These are phyloP conservation scores for Caenorhabditis remanei DNA, from an alignment of 1,140 invertebrate genomes.

Conservation along the genomic window DNA sequence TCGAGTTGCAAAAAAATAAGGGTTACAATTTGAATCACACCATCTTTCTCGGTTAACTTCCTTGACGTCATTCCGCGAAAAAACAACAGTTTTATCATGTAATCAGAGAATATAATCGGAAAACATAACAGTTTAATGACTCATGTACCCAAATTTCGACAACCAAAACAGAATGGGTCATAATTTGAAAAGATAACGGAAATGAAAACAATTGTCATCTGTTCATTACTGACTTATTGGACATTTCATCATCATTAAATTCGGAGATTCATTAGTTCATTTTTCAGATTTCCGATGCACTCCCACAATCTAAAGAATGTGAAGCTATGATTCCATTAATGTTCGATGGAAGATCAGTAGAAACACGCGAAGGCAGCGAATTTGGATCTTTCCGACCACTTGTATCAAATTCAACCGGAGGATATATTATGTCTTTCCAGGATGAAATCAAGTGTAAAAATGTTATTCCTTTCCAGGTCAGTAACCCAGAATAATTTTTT, in stretches of 20 bases:
- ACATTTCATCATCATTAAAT: not conserved
- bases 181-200: not conserved
- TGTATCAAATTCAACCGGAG: conserved; percentile 49
- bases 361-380: conserved; percentile 45
- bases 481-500: too few relatives aligned
- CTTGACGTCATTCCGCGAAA: conserved; percentile 7
- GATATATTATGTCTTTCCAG: conserved; percentile 62
- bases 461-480: conserved; percentile 65
- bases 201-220: conserved; percentile 12
- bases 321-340: conserved; percentile 62
- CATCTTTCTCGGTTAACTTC: not conserved
- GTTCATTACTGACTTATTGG: not conserved
- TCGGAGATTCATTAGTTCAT: not conserved
- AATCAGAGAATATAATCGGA: conserved; percentile 8
- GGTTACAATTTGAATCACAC: conserved; percentile 20
- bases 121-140: conserved; percentile 25
- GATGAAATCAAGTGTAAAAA: conserved; percentile 61
- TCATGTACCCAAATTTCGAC: conserved; percentile 22
- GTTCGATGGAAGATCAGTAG: conserved; percentile 63
- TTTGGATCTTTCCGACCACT: conserved; percentile 63
- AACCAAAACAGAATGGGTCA: not conserved
- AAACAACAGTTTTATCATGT: conserved; percentile 20
- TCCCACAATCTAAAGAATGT: conserved; percentile 57
- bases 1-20: not conserved
- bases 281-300: conserved; percentile 26